Evolutionary conservation across 2,888 invertebrate genomes (phyloP).

Genomic region (Coecobrya sp.): DNA sequence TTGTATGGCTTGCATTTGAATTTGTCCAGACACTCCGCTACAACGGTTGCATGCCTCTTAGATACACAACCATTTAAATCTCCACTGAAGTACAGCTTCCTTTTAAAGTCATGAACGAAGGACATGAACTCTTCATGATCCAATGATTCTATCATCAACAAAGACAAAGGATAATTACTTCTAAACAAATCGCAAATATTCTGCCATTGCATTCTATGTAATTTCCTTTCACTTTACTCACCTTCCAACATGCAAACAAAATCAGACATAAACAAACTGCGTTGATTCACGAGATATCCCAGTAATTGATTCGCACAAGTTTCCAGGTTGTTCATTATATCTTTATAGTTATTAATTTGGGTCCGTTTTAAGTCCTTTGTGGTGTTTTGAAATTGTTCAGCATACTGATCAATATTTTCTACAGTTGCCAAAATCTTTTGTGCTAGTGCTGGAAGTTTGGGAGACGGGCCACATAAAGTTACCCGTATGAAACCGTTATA

Average conservation of each 20-base stretch:
- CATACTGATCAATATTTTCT: slow-evolving; percentile 18
- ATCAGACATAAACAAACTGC: slow-evolving; percentile 56
- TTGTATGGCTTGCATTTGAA: slow-evolving; percentile 9
- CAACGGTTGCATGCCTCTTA: not conserved
- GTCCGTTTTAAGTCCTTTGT: slow-evolving; percentile 9
- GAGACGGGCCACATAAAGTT: slow-evolving; percentile 46
- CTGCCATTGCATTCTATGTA: no score
- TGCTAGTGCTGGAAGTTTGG: slow-evolving; percentile 52
- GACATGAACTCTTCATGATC: slow-evolving; percentile 16
- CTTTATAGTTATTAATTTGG: slow-evolving; percentile 15
- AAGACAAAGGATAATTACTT: no score
- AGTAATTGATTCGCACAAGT: not conserved
- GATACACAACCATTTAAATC: slow-evolving; percentile 62
- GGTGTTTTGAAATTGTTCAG: not conserved
- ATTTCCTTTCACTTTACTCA: not conserved
- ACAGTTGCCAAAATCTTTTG: not conserved
- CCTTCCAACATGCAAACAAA: slow-evolving; percentile 23
- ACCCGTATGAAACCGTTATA: not conserved
- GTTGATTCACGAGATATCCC: no score
- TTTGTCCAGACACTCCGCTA: not conserved
- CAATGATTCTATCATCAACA: not conserved
- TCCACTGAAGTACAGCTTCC: not conserved
- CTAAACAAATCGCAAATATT: no score
- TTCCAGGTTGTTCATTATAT: slow-evolving; percentile 27
- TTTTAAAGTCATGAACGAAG: slow-evolving; percentile 46